phyloP scores from a whole-genome alignment of 2,797 vertebrate genomes.

The Myotis planiceps region DNA sequence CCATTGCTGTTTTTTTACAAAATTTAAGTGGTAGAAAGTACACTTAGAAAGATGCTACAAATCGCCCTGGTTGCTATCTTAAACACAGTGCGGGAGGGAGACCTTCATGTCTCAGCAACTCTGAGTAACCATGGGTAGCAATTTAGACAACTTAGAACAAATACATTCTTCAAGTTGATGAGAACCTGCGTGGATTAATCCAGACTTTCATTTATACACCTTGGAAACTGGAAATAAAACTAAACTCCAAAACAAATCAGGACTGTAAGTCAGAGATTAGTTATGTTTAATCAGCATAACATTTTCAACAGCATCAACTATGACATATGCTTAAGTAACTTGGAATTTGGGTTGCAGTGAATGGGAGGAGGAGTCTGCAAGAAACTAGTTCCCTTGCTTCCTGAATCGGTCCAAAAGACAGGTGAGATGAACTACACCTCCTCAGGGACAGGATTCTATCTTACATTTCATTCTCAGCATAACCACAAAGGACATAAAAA shows the following conservation, averaged over 20 bases:
- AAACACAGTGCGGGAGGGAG: not conserved
- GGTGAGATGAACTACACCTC: not conserved
- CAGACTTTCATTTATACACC: conserved; percentile 23
- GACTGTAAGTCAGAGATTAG: not conserved
- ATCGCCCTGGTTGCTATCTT: not conserved
- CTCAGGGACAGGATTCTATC: not conserved
- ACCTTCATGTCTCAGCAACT: not conserved
- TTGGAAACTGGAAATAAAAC: not conserved
- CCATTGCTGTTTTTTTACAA: not conserved
- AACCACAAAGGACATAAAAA: not conserved
- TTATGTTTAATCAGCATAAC: not conserved
- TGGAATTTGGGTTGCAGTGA: not conserved
- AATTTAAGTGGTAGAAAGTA: conserved; percentile 18
- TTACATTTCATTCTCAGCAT: not conserved
- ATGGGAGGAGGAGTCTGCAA: not conserved
- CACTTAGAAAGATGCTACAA: not conserved
- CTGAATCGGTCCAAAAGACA: not conserved
- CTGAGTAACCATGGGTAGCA: not conserved
- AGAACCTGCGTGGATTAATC: not conserved
- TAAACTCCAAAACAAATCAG: conserved; percentile 16
- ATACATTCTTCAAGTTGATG: not conserved
- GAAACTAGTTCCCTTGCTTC: not conserved
- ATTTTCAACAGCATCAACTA: not conserved
- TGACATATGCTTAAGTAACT: not conserved
- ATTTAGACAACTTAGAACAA: not conserved